Evolutionary conservation across 2,797 vertebrate genomes (phyloP).

Genomic region (Onychomys arenicola): DNA sequence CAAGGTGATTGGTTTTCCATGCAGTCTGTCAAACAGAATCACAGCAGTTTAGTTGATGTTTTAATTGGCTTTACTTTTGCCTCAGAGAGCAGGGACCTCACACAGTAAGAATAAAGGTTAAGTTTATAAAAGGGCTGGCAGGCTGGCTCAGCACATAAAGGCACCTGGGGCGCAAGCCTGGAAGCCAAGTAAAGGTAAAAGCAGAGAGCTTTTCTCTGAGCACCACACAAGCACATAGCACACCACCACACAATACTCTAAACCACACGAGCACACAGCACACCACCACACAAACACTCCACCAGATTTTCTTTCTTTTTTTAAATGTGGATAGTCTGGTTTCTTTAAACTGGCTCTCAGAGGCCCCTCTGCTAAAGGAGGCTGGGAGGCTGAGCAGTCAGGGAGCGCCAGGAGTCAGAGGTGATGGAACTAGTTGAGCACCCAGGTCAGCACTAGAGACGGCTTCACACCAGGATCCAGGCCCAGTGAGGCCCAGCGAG

Average conservation of each 20-base stretch:
- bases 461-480: neutral
- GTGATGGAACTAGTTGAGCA: neutral
- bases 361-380: neutral
- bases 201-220: neutral
- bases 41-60: neutral
- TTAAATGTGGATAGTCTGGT: neutral
- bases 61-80: neutral
- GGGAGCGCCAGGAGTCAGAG: neutral
- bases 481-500: no score
- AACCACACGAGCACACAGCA: neutral
- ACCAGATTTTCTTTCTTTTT: neutral
- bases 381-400: neutral
- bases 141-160: neutral
- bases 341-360: conserved; percentile 54
- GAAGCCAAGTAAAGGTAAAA: neutral
- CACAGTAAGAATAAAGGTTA: neutral
- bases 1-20: neutral
- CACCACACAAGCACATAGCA: neutral
- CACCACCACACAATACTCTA: no score
- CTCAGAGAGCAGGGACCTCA: neutral
- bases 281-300: no score
- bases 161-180: neutral
- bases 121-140: neutral
- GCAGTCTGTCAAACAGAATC: neutral
- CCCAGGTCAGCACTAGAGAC: neutral